Conservation (phyloP, 1,140 invertebrate genomes). For the Marisa cornuarietis region DNA sequence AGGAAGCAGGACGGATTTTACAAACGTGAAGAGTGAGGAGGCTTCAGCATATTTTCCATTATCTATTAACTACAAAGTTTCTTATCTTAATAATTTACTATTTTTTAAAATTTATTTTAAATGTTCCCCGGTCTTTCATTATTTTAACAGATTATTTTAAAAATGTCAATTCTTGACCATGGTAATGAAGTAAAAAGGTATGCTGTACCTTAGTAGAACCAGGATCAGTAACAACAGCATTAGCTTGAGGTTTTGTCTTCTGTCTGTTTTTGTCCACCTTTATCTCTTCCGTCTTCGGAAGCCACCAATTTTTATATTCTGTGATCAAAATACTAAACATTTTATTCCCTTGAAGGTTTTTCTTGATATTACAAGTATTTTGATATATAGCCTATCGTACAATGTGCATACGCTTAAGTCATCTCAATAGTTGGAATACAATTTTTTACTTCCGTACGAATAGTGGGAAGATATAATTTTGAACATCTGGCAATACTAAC, state of each 20-base stretch:
- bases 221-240: background rate
- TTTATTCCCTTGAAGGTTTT: too few species aligned
- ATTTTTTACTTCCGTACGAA: background rate
- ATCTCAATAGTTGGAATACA: too few species aligned
- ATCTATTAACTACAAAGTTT: background rate
- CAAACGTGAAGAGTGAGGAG: too few species aligned
- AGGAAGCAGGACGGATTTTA: slow-evolving; percentile 1
- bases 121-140: too few species aligned
- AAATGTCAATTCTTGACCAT: too few species aligned
- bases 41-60: background rate
- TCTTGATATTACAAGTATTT: too few species aligned
- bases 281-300: slow-evolving; percentile 47
- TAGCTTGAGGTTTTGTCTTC: too few species aligned
- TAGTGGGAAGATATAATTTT: background rate
- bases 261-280: slow-evolving; percentile 46
- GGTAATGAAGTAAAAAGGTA: background rate
- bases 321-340: background rate
- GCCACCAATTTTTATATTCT: slow-evolving; percentile 59
- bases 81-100: too few species aligned
- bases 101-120: background rate
- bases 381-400: too few species aligned
- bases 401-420: too few species aligned
- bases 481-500: too few species aligned
- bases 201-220: background rate
- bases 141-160: background rate